These are phyloP conservation scores for Theropithecus gelada DNA, from an alignment of 2,113 vertebrate species.

Conservation along the genomic window DNA sequence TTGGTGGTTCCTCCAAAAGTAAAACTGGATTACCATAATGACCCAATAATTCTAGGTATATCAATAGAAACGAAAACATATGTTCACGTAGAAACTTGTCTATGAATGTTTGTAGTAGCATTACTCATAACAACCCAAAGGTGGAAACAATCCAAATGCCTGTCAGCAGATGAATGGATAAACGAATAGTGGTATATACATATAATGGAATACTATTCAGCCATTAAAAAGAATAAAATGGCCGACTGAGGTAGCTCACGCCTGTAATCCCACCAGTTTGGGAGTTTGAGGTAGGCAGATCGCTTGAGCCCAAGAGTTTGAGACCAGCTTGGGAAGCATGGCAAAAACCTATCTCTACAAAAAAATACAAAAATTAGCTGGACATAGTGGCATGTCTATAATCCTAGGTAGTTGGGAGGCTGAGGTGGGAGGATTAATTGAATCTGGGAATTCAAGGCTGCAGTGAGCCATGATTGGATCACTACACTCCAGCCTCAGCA, in stretches of 20 bases:
- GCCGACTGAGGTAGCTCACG: background rate
- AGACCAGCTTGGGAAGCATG: background rate
- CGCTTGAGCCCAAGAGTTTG: background rate
- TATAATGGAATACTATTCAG: background rate
- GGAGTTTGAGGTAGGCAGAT: background rate
- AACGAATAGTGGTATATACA: background rate
- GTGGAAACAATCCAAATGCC: background rate
- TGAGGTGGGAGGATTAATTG: background rate
- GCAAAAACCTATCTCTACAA: background rate
- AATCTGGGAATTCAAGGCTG: background rate
- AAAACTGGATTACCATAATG: background rate
- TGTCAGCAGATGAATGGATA: background rate
- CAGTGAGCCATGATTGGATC: background rate
- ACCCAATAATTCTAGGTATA: background rate
- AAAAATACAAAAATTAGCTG: background rate
- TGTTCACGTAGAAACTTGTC: background rate
- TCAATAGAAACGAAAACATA: background rate
- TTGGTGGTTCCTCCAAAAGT: background rate
- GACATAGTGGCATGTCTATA: background rate
- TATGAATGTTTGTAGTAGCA: background rate
- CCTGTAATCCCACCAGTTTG: background rate
- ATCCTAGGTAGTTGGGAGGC: background rate
- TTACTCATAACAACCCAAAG: background rate
- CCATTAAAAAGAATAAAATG: background rate
- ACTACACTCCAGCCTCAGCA: background rate